Evolutionary conservation across 2,888 invertebrate species (phyloP).

Genomic region (Spilarctia lutea): DNA sequence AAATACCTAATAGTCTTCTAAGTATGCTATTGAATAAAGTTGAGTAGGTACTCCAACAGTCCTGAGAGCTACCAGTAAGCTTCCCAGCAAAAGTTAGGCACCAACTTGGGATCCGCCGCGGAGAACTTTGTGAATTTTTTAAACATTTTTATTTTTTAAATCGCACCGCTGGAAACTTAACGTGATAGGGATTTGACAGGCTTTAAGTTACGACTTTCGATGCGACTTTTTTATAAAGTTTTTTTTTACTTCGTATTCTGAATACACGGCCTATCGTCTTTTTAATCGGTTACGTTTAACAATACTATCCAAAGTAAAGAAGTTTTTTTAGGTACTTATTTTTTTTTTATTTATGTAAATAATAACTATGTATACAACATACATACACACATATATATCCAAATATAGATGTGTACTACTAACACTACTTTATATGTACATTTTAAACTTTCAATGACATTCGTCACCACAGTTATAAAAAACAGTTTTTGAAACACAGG

Average conservation of each 20-base stretch:
- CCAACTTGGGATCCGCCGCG: slow-evolving; percentile 62
- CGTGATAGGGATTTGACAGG: slow-evolving; percentile 55
- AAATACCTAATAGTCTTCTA: slow-evolving; percentile 59
- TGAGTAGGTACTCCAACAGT: slow-evolving; percentile 62
- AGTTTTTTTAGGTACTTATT: too few species aligned
- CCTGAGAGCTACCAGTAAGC: slow-evolving; percentile 68
- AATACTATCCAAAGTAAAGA: not conserved
- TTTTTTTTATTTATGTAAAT: too few species aligned
- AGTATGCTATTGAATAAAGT: slow-evolving; percentile 70
- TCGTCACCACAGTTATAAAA: too few species aligned
- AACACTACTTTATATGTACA: too few species aligned
- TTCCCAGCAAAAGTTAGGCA: slow-evolving; percentile 64
- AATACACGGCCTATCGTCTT: not conserved
- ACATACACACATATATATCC: too few species aligned
- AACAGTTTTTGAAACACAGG: too few species aligned
- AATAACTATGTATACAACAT: too few species aligned
- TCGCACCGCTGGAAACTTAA: slow-evolving; percentile 57
- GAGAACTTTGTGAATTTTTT: slow-evolving; percentile 70
- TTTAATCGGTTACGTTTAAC: not conserved
- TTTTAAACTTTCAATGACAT: too few species aligned
- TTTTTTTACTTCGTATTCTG: not conserved
- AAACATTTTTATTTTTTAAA: slow-evolving; percentile 74
- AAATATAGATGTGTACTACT: too few species aligned
- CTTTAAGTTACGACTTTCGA: slow-evolving; percentile 40
- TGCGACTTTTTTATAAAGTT: slow-evolving; percentile 14